Conservation (phyloP, 2,888 invertebrate species). For the Cosmia pyralina region DNA sequence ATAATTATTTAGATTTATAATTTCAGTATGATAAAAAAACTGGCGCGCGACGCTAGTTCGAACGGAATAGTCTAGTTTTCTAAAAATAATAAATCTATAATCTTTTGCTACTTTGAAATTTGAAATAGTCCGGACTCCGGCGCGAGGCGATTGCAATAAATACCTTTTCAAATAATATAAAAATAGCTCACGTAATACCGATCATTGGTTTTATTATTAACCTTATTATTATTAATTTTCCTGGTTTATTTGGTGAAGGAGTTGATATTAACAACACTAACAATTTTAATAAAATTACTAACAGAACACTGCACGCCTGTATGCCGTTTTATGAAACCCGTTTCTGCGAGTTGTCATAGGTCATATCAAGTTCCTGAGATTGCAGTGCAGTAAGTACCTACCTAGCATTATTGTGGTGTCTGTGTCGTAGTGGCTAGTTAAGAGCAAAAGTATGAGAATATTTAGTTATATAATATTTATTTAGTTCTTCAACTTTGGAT, state of each 20-base stretch:
- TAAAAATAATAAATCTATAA: neutral
- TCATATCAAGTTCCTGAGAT: slow-evolving; percentile 87
- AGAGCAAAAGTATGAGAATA: slow-evolving; percentile 4
- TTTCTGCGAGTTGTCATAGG: slow-evolving; percentile 80
- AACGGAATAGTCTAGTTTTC: neutral
- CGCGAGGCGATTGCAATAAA: neutral
- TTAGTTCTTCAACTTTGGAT: neutral
- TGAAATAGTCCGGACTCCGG: neutral
- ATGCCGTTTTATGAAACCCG: slow-evolving; percentile 89
- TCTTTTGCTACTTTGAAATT: no score
- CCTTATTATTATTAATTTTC: slow-evolving; percentile 5
- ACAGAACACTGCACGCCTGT: slow-evolving; percentile 90
- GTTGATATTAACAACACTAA: slow-evolving; percentile 71
- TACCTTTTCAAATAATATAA: neutral
- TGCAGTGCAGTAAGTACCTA: slow-evolving; percentile 87
- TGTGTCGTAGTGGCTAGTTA: slow-evolving; percentile 12
- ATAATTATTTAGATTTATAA: neutral
- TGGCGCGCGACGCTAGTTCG: neutral
- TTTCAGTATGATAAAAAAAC: neutral
- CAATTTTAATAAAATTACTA: slow-evolving; percentile 75
- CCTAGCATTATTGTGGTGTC: slow-evolving; percentile 44
- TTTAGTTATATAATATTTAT: no score
- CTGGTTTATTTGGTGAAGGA: slow-evolving; percentile 46
- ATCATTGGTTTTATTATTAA: slow-evolving; percentile 8
- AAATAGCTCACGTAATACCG: slow-evolving; percentile 43